These are phyloP conservation scores for Coenonympha arcania DNA, from an alignment of 2,888 invertebrate genomes.

Conservation along the genomic window DNA sequence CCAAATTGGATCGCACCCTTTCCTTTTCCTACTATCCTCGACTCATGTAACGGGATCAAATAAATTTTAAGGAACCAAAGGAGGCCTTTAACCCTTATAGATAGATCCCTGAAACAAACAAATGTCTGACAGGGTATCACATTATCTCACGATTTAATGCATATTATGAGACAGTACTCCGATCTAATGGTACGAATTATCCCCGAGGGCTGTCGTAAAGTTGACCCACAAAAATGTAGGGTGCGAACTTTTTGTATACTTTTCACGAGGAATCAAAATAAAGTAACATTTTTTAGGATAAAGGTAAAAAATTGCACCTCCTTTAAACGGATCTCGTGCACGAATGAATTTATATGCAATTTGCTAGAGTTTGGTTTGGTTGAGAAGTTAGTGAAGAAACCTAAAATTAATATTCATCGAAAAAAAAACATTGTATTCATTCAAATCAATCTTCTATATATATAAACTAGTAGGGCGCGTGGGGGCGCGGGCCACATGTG, in stretches of 20 bases:
- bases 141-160: constrained; percentile 5
- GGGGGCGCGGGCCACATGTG: too few species aligned
- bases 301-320: too few species aligned
- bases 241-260: background rate
- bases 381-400: too few species aligned
- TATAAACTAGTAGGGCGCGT: too few species aligned
- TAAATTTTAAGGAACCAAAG: background rate
- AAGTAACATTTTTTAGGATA: too few species aligned
- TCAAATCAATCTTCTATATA: too few species aligned
- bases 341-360: too few species aligned
- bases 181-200: background rate
- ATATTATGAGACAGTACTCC: background rate
- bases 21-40: background rate
- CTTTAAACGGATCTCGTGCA: too few species aligned
- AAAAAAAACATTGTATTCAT: too few species aligned
- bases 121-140: background rate
- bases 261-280: background rate
- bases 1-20: background rate
- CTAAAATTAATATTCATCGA: too few species aligned
- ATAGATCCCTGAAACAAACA: constrained; percentile 1
- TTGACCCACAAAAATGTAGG: constrained; percentile 2
- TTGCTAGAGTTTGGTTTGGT: too few species aligned
- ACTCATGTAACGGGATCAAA: background rate
- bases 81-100: background rate
- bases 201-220: background rate